Evolutionary conservation across 2,113 vertebrate genomes (phyloP), one percentile per base, ranked within the genome.

Genomic region (Pterocles orientalis): DNA sequence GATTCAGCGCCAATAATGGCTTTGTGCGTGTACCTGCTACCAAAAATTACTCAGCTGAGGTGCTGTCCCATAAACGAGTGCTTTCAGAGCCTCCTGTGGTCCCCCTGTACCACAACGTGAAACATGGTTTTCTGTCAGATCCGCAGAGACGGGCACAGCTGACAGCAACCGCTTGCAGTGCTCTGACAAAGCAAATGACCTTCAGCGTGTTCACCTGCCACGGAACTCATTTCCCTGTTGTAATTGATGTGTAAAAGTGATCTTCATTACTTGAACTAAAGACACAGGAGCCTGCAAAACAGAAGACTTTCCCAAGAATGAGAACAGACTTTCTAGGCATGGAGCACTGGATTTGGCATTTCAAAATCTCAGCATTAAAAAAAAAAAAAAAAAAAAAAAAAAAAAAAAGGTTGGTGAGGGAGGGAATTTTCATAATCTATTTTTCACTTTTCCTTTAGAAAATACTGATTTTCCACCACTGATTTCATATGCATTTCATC

Each of bases 1-100:
- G 95, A 96, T 95, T 97, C 96, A 97, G 97, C 97, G 96, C 77
- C 54, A 70, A 2, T 31, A 54, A 54, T 6, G 26, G 18, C 48
- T 57, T 25, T 50, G 76, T 53, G 69, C n/a, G 13, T 17, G 18
- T 2, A 19, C 4, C 39, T 23, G 25, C 33, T 43, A n/a, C 78
- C 62, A 58, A 87, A 80, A 94, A 95, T 93, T 25, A 93, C 91
- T 91, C 24, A 5, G 16, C 56, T 7, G 36, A 90, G 78, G 73
- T 1, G 5, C 58, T 71, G 31, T 56, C 80, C 94, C 73, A 18
- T 11, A 39, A 6, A 43, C 0, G 1, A 81, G 43, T 39, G 43
- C 57, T 60, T 53, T 26, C 20, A 39, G 72, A 90, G 58, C 7
- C 68, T 54, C 26, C 12, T 39, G 36, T 2, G 0, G 18, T 34